A percentile compares a stretch with the other conserved stretches of the same genome.
phyloP scores from a whole-genome alignment of 2,113 vertebrate species.

The Prolemur simus region DNA sequence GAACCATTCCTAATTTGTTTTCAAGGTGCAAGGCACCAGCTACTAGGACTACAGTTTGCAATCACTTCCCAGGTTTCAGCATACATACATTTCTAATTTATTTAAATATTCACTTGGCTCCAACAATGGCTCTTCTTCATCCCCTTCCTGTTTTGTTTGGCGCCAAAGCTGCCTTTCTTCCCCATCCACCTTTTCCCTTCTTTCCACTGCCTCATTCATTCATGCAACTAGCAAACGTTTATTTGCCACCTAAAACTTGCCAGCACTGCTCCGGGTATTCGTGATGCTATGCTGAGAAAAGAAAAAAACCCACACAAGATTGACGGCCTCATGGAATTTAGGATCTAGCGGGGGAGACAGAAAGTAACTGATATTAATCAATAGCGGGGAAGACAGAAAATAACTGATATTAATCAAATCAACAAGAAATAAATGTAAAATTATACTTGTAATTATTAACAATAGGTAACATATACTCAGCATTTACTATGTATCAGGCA shows the following conservation, averaged over 20 bases:
- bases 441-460: neutral
- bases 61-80: neutral
- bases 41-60: neutral
- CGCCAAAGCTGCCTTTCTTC: neutral
- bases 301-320: neutral
- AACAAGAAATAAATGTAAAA: neutral
- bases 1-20: neutral
- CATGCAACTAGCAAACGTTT: neutral
- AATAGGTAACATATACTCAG: neutral
- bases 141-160: neutral
- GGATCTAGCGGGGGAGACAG: neutral
- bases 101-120: neutral
- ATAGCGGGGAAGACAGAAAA: neutral
- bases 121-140: neutral
- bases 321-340: neutral
- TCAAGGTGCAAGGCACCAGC: neutral
- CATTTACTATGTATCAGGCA: neutral
- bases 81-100: neutral
- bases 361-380: neutral
- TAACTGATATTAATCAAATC: neutral
- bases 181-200: neutral
- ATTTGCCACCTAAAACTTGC: neutral
- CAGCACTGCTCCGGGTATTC: neutral
- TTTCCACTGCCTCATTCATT: neutral
- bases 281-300: neutral